These are phyloP conservation scores for Sinocyclocheilus anophthalmus DNA, from an alignment of 2,113 vertebrate genomes.

Conservation along the genomic window DNA sequence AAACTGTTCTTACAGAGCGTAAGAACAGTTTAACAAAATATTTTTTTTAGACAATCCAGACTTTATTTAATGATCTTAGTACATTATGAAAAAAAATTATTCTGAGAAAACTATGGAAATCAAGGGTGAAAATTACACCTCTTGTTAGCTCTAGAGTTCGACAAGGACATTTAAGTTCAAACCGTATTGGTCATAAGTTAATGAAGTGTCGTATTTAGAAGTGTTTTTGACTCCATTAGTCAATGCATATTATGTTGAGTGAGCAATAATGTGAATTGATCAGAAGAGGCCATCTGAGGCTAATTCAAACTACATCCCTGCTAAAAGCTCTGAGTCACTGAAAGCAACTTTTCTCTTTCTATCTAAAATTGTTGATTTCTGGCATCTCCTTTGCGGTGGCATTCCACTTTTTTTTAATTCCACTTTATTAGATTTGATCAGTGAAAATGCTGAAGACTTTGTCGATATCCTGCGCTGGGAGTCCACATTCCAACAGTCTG, in stretches of 20 bases:
- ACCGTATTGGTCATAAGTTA: background rate
- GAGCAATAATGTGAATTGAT: slow-evolving; percentile 24
- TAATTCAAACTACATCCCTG: slow-evolving; percentile 12
- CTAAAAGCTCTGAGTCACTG: background rate
- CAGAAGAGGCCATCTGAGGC: slow-evolving; percentile 25
- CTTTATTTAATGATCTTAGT: background rate
- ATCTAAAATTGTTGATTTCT: slow-evolving; percentile 39
- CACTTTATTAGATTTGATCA: slow-evolving; percentile 48
- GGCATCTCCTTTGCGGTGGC: background rate
- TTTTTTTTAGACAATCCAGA: too few species aligned
- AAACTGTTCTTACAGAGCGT: background rate
- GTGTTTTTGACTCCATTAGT: slow-evolving; percentile 8
- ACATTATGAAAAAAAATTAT: background rate
- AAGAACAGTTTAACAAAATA: too few species aligned
- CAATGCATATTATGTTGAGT: slow-evolving; percentile 20
- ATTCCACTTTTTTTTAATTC: background rate
- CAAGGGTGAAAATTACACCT: background rate
- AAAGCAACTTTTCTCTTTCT: slow-evolving; percentile 33
- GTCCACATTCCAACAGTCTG: slow-evolving; percentile 26
- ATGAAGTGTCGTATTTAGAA: slow-evolving; percentile 6
- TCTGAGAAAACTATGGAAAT: background rate
- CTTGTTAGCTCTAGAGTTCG: slow-evolving; percentile 1
- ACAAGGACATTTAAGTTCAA: slow-evolving; percentile 33
- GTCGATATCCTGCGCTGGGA: slow-evolving; percentile 10
- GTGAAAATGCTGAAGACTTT: slow-evolving; percentile 43